phyloP scores from a whole-genome alignment of 2,113 vertebrate genomes.

The Hippolais icterina region DNA sequence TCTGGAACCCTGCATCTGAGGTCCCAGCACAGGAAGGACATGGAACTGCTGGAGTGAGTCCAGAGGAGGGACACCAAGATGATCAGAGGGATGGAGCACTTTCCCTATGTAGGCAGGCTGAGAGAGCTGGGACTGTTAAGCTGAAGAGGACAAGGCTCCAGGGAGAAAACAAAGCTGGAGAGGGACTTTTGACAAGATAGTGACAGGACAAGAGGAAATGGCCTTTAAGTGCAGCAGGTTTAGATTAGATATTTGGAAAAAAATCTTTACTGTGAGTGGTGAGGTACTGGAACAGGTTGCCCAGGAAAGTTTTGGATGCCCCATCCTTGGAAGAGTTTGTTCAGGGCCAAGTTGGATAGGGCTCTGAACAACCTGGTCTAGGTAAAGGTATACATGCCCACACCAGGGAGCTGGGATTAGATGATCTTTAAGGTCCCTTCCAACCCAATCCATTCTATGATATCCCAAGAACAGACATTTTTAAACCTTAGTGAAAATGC shows the following conservation, averaged over 20 bases:
- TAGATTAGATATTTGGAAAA: background rate
- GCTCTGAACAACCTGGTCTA: background rate
- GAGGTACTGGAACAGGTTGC: background rate
- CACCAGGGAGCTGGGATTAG: background rate
- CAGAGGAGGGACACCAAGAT: background rate
- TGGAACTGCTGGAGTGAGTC: fast-evolving
- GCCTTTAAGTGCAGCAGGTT: background rate
- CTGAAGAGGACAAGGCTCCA: background rate
- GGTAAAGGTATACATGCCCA: background rate
- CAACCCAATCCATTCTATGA: background rate
- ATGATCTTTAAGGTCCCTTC: background rate
- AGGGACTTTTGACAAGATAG: background rate
- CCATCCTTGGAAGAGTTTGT: background rate
- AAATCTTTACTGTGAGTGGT: background rate
- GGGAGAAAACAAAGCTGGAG: background rate
- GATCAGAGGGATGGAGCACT: background rate
- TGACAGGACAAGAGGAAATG: background rate
- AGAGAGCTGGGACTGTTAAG: background rate
- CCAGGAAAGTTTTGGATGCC: background rate
- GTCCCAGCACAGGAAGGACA: background rate
- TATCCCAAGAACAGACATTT: background rate
- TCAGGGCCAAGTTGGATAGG: background rate
- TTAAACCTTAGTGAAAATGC: background rate
- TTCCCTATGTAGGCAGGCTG: background rate
- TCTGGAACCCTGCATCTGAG: background rate